phyloP scores from a whole-genome alignment of 2,888 invertebrate genomes.

The Incurvaria masculella region DNA sequence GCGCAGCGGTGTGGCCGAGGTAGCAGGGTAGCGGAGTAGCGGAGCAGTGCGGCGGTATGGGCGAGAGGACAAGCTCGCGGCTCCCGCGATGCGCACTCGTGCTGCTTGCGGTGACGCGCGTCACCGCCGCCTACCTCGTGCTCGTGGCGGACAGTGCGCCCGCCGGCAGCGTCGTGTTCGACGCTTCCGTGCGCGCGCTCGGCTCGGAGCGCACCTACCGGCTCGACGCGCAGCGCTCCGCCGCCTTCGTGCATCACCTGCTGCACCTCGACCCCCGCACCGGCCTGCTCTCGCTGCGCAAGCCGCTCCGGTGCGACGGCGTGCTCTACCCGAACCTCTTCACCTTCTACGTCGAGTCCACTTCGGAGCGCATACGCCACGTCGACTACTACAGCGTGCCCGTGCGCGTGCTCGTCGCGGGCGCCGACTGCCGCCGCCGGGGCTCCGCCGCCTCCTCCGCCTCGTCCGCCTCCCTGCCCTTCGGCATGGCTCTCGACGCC shows the following conservation, averaged over 20 bases:
- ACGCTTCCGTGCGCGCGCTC: constrained; percentile 76
- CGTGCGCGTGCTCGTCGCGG: constrained; percentile 70
- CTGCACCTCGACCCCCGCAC: constrained; percentile 71
- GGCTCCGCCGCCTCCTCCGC: constrained; percentile 58
- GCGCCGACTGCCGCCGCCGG: constrained; percentile 65
- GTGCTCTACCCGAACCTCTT: constrained; percentile 81
- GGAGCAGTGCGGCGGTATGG: constrained; percentile 29
- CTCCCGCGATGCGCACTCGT: constrained; percentile 29
- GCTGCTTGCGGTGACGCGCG: constrained; percentile 29
- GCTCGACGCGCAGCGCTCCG: constrained; percentile 77
- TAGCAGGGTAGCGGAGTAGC: constrained; percentile 42
- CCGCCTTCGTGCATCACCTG: constrained; percentile 76
- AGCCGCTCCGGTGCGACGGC: constrained; percentile 73
- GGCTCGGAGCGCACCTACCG: constrained; percentile 77
- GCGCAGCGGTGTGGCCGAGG: constrained; percentile 33
- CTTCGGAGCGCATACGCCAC: constrained; percentile 71
- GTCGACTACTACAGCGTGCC: constrained; percentile 83
- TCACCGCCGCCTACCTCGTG: constrained; percentile 45
- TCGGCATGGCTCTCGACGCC: constrained; percentile 61
- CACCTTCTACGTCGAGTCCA: constrained; percentile 84
- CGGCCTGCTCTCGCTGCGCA: constrained; percentile 71
- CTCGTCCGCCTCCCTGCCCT: constrained; percentile 48
- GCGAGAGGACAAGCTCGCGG: too few relatives aligned
- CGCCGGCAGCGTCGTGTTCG: constrained; percentile 68
- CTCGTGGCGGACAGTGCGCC: constrained; percentile 57